Base-by-base conservation (phyloP, 2,888 invertebrate species). In the Metopia argyrocephala region DNA sequence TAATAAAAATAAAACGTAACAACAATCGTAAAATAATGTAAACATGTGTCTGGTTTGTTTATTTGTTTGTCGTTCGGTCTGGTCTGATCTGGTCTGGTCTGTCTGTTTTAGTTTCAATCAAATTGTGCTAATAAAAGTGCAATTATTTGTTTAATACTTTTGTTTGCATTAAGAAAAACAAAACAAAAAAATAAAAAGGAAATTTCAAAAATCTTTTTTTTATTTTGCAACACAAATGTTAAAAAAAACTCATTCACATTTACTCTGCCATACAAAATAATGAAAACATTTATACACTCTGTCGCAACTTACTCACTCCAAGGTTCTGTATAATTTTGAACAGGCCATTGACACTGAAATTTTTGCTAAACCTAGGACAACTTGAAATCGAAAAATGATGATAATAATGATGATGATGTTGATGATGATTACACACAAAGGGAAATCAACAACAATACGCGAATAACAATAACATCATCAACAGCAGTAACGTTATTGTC, bases 331-430 rank as follows among this genome's bases (percentile, higher is more conserved):
- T 62, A 62, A 46, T 69, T 69, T 76, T 69, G 46, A 61, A 54
- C 75, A 54, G 75, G 75, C 69, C 69, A 69, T 69, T 48, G 76
- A 69, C 76, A 62, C 20, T 69, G 48, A 21, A 9, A 38, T 38
- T 38, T 38, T 38, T 38, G 38, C 38, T 54, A 73, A 78, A 73
- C 78, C 78, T 78, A 78, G 78, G 78, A 78, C 78, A 78, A 78
- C 78, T 73, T 78, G 64, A 78, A 78, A 59, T 18, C 48, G 38
- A 38, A 38, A 38, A 38, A n/a, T n/a, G n/a, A n/a, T n/a, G n/a
- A n/a, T n/a, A n/a, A n/a, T n/a, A n/a, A n/a, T n/a, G n/a, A n/a
- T n/a, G n/a, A n/a, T n/a, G n/a, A n/a, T n/a, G n/a, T n/a, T 48
- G 48, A 48, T 18, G 20, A 76, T 56, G 68, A 46, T 69, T 65